Base-by-base conservation (phyloP, 2,888 invertebrate species). In the Eristalis intricaria region DNA sequence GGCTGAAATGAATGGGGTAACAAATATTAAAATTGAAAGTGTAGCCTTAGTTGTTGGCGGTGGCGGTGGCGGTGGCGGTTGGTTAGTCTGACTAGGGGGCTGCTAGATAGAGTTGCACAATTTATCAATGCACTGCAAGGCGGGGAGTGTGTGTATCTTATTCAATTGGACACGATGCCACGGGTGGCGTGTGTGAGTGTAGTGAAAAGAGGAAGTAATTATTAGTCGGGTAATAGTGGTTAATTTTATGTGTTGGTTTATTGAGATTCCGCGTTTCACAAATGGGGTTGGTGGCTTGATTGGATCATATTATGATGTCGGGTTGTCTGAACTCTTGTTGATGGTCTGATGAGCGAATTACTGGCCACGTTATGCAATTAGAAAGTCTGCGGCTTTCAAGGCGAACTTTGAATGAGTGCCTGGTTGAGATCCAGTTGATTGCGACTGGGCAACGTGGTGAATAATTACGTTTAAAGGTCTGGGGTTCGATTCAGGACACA, bases 171-270 rank as follows among this genome's bases (percentile, higher is more conserved):
- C 35, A 22, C 58, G 26, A 38, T 29, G 78, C 56, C 38, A 50
- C n/a, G 61, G 69, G 43, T 35, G 68, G 26, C 1, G 32, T 32
- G 32, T 32, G 32, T 8, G 32, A 8, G 32, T 8, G 32, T 10
- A 73, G 26, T 38, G 71, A 64, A 74, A 85, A 64, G 76, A 85
- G 85, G 85, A 85, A 85, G 85, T 85, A 82, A 78, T 85, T 81
- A 77, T 82, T 73, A 56, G 58, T 80, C 75, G 71, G 65, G 76
- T 80, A 75, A 74, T 84, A 35, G 61, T 38, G 80, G 84, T 66
- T 79, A 71, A 77, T 84, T 74, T 81, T 65, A 84, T 75, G 84
- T 75, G 7, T 40, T 65, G 70, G 43, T 40, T 70, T 70, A 79
- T 64, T 38, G 23, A 68, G 68, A 73, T 60, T 64, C 63, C 74